Percentiles rank a stretch among this genome's conserved stretches.
Conservation (phyloP, 2,113 vertebrate species). For the Mirounga angustirostris region DNA sequence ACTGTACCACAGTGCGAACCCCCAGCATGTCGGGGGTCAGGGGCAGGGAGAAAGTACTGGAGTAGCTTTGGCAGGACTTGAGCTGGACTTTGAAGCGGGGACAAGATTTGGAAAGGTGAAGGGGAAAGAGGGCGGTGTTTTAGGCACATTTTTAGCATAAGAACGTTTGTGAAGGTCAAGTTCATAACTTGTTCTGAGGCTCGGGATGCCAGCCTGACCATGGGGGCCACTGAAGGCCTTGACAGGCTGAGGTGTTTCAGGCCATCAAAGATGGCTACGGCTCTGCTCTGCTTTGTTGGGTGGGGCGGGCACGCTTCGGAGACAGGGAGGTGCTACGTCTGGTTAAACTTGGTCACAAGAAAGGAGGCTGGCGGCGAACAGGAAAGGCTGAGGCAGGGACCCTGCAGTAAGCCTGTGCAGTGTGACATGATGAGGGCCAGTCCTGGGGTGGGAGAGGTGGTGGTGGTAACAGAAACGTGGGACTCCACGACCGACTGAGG, state of each 20-base stretch:
- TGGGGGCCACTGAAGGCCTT: not conserved
- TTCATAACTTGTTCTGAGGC: not conserved
- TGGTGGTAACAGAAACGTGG: not conserved
- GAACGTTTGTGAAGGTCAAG: not conserved
- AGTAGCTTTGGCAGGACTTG: not conserved
- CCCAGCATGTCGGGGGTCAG: not conserved
- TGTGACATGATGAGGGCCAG: not conserved
- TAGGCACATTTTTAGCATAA: not conserved
- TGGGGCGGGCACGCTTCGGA: not conserved
- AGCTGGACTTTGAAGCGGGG: not conserved
- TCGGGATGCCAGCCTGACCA: not conserved
- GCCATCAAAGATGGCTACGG: not conserved
- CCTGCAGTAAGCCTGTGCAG: not conserved
- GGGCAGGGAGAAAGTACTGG: not conserved
- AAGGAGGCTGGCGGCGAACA: not conserved
- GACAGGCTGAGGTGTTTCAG: not conserved
- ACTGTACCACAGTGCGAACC: accelerated
- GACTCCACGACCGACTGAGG: not conserved
- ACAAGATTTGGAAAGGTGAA: not conserved
- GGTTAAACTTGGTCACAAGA: not conserved
- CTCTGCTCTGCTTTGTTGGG: not conserved
- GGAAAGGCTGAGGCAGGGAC: not conserved
- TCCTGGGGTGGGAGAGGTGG: not conserved
- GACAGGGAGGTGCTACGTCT: not conserved
- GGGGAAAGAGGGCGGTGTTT: not conserved